phyloP scores from a whole-genome alignment of 2,113 vertebrate genomes.

The Thamnaconus septentrionalis region DNA sequence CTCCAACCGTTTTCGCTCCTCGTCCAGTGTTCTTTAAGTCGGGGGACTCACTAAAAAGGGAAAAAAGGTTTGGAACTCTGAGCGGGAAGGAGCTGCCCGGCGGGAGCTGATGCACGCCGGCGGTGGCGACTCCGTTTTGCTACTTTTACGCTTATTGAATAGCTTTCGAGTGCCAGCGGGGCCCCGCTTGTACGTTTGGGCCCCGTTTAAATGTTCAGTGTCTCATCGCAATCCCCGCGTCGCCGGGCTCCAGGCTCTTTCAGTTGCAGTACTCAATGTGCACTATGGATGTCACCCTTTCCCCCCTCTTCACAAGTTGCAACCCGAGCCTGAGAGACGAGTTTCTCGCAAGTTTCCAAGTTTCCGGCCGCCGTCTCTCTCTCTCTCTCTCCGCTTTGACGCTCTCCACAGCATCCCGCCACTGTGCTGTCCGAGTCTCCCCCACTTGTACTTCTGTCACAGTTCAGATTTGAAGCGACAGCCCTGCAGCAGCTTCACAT shows the following conservation, averaged over 20 bases:
- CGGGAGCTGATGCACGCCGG: slow-evolving; percentile 11
- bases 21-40: slow-evolving; percentile 10
- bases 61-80: slow-evolving; percentile 30
- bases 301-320: slow-evolving; percentile 15
- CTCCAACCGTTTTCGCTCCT: slow-evolving; percentile 13
- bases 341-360: slow-evolving; percentile 33
- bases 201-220: slow-evolving; percentile 40
- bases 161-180: slow-evolving; percentile 63
- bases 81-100: slow-evolving; percentile 12
- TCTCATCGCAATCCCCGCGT: not conserved
- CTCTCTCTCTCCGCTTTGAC: not conserved
- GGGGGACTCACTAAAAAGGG: slow-evolving; percentile 14
- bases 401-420: too few species aligned
- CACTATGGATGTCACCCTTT: slow-evolving; percentile 52
- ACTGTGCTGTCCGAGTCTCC: too few species aligned
- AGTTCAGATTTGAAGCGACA: slow-evolving; percentile 10
- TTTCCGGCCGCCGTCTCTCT: slow-evolving; percentile 8
- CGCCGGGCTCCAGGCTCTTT: slow-evolving; percentile 36
- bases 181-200: slow-evolving; percentile 38
- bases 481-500: slow-evolving; percentile 39
- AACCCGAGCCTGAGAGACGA: slow-evolving; percentile 1
- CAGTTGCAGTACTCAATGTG: slow-evolving; percentile 53
- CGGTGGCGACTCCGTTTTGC: slow-evolving; percentile 20
- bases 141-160: slow-evolving; percentile 55
- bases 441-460: too few species aligned